Conservation (phyloP, 2,113 vertebrate genomes). For the Campylomormyrus numenius region DNA sequence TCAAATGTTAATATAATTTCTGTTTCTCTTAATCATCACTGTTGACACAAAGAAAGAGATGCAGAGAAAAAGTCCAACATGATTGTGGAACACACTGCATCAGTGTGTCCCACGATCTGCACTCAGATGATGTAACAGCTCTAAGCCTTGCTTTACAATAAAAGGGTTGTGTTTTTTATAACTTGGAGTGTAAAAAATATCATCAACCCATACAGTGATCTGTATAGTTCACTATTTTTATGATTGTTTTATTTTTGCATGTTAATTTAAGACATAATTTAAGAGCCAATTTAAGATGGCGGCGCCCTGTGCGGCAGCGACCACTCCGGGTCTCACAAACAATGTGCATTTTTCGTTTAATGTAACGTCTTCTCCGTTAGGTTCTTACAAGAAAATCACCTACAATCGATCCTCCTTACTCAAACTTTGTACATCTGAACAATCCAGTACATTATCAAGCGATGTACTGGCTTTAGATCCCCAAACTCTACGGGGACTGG, state of each 20-base stretch:
- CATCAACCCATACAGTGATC: neutral
- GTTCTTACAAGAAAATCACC: too few species aligned
- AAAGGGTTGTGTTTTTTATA: conserved; percentile 14
- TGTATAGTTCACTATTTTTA: neutral
- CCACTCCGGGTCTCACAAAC: too few species aligned
- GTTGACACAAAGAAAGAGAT: neutral
- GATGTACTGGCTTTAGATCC: too few species aligned
- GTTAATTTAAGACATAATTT: neutral
- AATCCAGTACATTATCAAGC: too few species aligned
- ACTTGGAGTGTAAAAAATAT: neutral
- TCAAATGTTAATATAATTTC: neutral
- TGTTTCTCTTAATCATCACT: neutral
- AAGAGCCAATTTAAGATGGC: too few species aligned
- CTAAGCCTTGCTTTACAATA: conserved; percentile 26
- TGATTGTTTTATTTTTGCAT: neutral
- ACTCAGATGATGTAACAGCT: neutral
- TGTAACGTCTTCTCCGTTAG: too few species aligned
- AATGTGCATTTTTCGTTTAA: too few species aligned
- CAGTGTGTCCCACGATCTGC: neutral
- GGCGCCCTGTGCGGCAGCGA: too few species aligned
- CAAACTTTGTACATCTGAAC: too few species aligned
- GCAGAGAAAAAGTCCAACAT: neutral
- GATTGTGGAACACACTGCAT: neutral
- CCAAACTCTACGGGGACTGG: too few species aligned
- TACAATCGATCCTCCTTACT: too few species aligned